These are phyloP conservation scores for Epistrophe grossulariae DNA, from an alignment of 2,888 invertebrate genomes.

Conservation along the genomic window DNA sequence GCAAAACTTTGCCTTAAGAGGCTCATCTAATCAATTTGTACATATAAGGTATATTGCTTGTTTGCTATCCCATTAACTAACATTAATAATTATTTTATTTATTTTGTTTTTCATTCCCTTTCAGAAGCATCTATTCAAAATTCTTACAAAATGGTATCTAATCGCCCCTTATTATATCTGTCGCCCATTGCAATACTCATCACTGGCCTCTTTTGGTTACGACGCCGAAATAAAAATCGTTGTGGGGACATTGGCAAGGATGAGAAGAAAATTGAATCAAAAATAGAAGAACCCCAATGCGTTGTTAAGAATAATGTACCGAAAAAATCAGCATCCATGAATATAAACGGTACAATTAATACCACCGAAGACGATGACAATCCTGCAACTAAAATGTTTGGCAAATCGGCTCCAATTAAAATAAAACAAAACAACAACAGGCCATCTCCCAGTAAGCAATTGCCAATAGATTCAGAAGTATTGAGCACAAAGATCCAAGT, in stretches of 20 bases:
- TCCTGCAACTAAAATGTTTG: conserved; percentile 82
- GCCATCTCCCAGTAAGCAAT: conserved; percentile 87
- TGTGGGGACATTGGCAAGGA: conserved; percentile 79
- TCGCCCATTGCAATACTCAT: conserved; percentile 92
- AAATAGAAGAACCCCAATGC: conserved; percentile 62
- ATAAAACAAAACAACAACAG: conserved; percentile 85
- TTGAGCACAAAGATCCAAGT: conserved; percentile 81
- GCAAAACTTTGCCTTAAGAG: neutral
- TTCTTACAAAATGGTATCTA: conserved; percentile 88
- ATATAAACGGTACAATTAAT: conserved; percentile 78
- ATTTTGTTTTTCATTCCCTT: conserved; percentile 5
- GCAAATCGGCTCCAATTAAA: conserved; percentile 88
- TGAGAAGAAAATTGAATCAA: conserved; percentile 70
- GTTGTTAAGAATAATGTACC: conserved; percentile 67
- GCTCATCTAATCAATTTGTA: neutral
- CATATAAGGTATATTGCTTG: neutral
- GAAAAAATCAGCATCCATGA: conserved; percentile 78
- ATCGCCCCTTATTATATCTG: conserved; percentile 91
- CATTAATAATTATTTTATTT: neutral
- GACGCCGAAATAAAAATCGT: conserved; percentile 87
- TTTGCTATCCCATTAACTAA: neutral
- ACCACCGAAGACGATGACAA: conserved; percentile 78
- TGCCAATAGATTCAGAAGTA: conserved; percentile 89
- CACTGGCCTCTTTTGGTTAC: conserved; percentile 92
- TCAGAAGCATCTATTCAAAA: conserved; percentile 79